Conservation (phyloP, 2,797 vertebrate genomes). For the Sebastes oblongus region DNA sequence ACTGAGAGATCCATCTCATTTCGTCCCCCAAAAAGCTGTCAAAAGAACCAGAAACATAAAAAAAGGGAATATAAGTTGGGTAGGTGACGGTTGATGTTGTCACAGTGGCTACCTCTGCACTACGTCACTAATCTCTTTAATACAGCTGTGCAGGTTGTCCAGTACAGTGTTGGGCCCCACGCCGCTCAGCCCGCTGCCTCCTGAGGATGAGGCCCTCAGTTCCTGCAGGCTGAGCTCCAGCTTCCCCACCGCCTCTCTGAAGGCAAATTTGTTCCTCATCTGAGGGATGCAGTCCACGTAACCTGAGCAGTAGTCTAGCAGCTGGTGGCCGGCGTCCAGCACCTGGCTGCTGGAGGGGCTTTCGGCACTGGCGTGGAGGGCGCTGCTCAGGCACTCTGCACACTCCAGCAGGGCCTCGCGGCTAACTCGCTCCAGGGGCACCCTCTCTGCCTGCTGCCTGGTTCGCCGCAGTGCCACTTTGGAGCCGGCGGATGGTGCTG, state of each 20-base stretch:
- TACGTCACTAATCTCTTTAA: slow-evolving; percentile 98
- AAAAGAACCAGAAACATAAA: slow-evolving; percentile 56
- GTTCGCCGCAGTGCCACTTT: slow-evolving; percentile 92
- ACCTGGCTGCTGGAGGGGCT: slow-evolving; percentile 91
- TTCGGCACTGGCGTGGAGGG: slow-evolving; percentile 84
- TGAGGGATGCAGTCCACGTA: slow-evolving; percentile 99
- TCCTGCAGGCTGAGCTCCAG: slow-evolving; percentile 98
- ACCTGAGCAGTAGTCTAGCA: slow-evolving; percentile 98
- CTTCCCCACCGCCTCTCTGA: slow-evolving; percentile 96
- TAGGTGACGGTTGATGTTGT: slow-evolving; percentile 23
- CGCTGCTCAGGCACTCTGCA: slow-evolving; percentile 89
- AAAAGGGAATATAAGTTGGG: slow-evolving; percentile 53
- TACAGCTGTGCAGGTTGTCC: slow-evolving; percentile 95
- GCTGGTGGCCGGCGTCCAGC: slow-evolving; percentile 95
- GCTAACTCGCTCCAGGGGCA: slow-evolving; percentile 91
- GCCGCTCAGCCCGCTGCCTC: slow-evolving; percentile 74
- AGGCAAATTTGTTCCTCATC: slow-evolving; percentile 98
- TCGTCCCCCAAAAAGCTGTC: slow-evolving; percentile 63
- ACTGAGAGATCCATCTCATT: slow-evolving; percentile 77
- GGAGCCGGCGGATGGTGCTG: slow-evolving; percentile 72
- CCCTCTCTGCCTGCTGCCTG: slow-evolving; percentile 89
- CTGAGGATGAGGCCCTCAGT: slow-evolving; percentile 92
- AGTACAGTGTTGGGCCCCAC: slow-evolving; percentile 88
- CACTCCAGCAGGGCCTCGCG: slow-evolving; percentile 96
- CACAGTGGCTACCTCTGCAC: slow-evolving; percentile 97